phyloP scores from a whole-genome alignment of 1,140 invertebrate genomes.

The Nylanderia fulva region DNA sequence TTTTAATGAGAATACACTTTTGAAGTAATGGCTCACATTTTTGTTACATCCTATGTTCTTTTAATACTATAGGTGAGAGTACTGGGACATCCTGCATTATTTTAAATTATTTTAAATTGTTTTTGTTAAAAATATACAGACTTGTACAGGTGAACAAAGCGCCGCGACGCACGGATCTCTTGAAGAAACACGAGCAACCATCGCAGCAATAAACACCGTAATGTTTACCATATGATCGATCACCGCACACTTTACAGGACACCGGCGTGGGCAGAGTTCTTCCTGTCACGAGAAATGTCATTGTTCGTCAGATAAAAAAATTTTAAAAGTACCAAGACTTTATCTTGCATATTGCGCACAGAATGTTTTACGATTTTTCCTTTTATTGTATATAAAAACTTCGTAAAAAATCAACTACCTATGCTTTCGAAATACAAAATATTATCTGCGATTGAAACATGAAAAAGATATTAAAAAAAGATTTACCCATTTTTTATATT shows the following conservation, averaged over 20 bases:
- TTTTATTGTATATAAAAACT: not conserved
- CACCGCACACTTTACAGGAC: constrained; percentile 92
- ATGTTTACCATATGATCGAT: constrained; percentile 95
- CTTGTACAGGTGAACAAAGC: constrained; percentile 91
- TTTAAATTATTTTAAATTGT: no score
- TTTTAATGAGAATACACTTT: no score
- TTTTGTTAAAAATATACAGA: constrained; percentile 13
- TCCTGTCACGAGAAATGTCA: constrained; percentile 83
- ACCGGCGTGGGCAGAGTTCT: constrained; percentile 89
- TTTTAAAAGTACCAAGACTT: not conserved
- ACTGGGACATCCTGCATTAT: not conserved
- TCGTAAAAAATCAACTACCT: not conserved
- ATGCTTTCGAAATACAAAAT: not conserved
- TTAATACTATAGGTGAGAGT: not conserved
- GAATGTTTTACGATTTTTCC: not conserved
- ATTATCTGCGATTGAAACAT: not conserved
- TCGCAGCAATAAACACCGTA: constrained; percentile 95
- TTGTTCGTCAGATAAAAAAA: not conserved
- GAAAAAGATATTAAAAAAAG: constrained; percentile 22
- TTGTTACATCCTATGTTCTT: no score
- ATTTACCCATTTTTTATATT: constrained; percentile 51
- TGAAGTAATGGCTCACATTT: no score
- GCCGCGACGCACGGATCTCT: constrained; percentile 90
- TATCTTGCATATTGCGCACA: not conserved
- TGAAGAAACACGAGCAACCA: constrained; percentile 96